These are phyloP conservation scores for Tadarida brasiliensis DNA, from an alignment of 2,797 vertebrate species.

Conservation along the genomic window DNA sequence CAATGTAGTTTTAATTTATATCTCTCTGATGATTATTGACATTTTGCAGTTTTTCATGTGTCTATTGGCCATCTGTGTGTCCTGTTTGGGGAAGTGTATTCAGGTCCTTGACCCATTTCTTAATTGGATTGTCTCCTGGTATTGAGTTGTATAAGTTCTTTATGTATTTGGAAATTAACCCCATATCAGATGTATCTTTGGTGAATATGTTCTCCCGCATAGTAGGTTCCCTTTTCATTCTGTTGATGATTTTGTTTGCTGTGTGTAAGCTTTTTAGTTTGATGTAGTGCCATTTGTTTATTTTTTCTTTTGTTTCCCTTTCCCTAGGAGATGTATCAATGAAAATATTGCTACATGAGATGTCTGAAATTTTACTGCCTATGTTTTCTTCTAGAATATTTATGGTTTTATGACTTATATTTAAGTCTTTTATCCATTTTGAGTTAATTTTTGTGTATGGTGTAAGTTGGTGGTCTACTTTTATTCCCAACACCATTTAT, in stretches of 20 bases:
- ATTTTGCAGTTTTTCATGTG: not conserved
- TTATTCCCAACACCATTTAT: not conserved
- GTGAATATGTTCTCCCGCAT: not conserved
- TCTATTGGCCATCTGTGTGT: not conserved
- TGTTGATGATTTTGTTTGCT: not conserved
- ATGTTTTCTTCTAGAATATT: not conserved
- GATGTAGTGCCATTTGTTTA: not conserved
- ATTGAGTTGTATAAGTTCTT: not conserved
- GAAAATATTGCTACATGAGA: not conserved
- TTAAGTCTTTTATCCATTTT: not conserved
- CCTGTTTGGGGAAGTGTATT: not conserved
- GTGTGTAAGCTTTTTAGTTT: not conserved
- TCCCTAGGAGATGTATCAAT: not conserved
- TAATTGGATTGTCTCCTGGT: not conserved
- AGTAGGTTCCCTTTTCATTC: not conserved
- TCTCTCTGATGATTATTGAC: not conserved
- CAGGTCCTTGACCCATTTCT: not conserved
- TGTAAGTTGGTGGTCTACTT: not conserved
- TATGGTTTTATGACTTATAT: not conserved
- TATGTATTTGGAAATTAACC: not conserved
- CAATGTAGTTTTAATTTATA: not conserved
- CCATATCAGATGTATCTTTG: not conserved
- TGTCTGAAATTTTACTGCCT: not conserved
- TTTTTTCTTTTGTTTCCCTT: not conserved
- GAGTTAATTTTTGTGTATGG: not conserved